A percentile compares a stretch with the other conserved stretches of the same genome.
Evolutionary conservation across 2,797 vertebrate genomes (phyloP).

Genomic region (Spheniscus humboldti): DNA sequence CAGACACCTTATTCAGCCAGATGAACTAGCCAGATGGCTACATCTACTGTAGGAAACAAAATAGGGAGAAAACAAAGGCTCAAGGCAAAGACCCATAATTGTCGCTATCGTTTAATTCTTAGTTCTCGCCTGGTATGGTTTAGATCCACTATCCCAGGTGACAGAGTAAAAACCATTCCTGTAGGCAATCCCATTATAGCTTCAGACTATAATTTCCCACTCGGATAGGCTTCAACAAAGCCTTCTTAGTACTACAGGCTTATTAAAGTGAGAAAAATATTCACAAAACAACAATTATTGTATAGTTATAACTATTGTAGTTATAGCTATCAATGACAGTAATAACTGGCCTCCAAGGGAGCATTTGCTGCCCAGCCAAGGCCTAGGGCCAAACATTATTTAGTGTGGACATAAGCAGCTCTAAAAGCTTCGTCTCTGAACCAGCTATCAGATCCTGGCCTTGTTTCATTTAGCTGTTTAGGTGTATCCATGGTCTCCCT

Average conservation of each 20-base stretch:
- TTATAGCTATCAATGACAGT: neutral
- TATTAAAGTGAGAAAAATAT: neutral
- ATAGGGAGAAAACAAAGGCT: neutral
- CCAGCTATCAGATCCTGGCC: neutral
- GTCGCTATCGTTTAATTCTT: neutral
- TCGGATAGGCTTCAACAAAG: neutral
- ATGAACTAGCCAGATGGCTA: neutral
- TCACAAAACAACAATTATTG: neutral
- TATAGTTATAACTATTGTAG: neutral
- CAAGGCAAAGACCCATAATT: neutral
- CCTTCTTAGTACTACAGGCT: neutral
- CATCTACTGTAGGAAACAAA: neutral
- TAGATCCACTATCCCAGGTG: neutral
- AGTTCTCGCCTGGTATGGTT: neutral
- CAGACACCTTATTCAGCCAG: neutral
- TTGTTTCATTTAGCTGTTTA: neutral
- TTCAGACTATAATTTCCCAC: neutral
- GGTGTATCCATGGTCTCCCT: neutral
- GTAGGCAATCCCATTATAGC: neutral
- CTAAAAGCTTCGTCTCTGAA: neutral
- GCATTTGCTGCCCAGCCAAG: neutral
- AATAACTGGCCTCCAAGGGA: neutral
- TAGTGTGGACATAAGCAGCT: neutral
- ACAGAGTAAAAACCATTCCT: neutral
- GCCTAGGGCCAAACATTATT: neutral